Evolutionary conservation across 2,888 invertebrate genomes (phyloP).

Genomic region (Pandemis heparana): DNA sequence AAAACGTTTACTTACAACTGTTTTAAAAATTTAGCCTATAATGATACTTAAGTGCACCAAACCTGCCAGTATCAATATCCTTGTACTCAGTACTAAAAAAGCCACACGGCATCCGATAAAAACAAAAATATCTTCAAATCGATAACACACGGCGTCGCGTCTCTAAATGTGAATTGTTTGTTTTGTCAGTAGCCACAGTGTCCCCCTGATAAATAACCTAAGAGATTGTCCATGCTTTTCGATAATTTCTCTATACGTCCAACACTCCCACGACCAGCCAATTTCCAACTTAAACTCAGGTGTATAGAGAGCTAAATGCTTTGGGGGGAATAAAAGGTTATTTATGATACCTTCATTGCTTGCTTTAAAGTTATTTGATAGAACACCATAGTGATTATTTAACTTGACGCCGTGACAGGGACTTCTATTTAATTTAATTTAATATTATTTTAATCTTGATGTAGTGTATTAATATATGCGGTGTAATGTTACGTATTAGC

Average conservation of each 20-base stretch:
- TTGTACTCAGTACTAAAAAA: conserved; percentile 15
- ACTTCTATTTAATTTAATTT: conserved; percentile 74
- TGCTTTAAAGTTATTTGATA: conserved; percentile 85
- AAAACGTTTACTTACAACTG: no score
- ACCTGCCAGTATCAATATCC: not conserved
- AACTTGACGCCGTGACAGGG: conserved; percentile 75
- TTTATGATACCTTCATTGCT: conserved; percentile 78
- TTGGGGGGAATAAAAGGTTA: conserved; percentile 62
- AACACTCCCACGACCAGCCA: conserved; percentile 58
- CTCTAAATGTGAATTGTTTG: conserved; percentile 79
- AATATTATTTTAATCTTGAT: conserved; percentile 59
- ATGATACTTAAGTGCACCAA: no score
- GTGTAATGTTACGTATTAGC: conserved; percentile 41
- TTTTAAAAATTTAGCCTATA: no score
- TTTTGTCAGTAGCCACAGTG: conserved; percentile 84
- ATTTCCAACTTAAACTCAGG: conserved; percentile 52
- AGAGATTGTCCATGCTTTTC: conserved; percentile 80
- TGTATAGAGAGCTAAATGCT: conserved; percentile 52
- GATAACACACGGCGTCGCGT: conserved; percentile 55
- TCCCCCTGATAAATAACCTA: conserved; percentile 84
- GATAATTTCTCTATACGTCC: conserved; percentile 79
- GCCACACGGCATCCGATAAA: conserved; percentile 21
- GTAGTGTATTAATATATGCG: conserved; percentile 50
- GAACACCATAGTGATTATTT: conserved; percentile 83
- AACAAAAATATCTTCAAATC: conserved; percentile 32